Evolutionary conservation across 2,888 invertebrate genomes (phyloP), one percentile per base, ranked within the genome.

Genomic region (Eupithecia abbreviata): DNA sequence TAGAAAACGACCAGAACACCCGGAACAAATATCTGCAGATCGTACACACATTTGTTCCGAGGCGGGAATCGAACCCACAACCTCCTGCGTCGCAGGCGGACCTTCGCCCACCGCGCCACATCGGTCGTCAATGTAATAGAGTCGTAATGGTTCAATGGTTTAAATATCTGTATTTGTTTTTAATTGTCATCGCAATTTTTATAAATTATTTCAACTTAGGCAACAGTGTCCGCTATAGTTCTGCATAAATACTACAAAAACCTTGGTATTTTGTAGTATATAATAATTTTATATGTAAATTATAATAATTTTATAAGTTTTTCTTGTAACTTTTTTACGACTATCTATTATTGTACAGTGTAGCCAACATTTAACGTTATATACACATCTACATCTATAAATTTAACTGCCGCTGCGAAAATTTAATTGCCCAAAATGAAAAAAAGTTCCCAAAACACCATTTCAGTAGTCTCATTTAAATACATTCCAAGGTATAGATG

Each of bases 401-500:
- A 55, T 71, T 47, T 73, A 51, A 51, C 13, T 42, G 30, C 51
- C 69, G 45, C 69, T 69, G 69, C 69, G 49, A 69, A 69, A 69
- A 55, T 51, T 71, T 55, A 51, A 71, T 47, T 69, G 45, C 47
- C 47, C 30, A n/a, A 65, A 72, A 66, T 41, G 65, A 30, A 72
- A 74, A 45, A 69, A 69, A 69, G 9, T 58, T 41, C 51, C 41
- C 71, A 74, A 72, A 78, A 73, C 55, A 75, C 58, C 66, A 76
- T 72, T 74, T 66, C 73, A 74, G 78, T 76, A 67, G 75, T 78
- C 79, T 79, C 72, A 81, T 81, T 82, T 80, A 76, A 80, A 79
- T 74, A 76, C 77, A 77, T 80, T 79, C 81, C 77, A 67, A 83
- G 84, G 85, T 87, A 87, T 87, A 85, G 87, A 87, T 88, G 87